phyloP scores from a whole-genome alignment of 2,888 invertebrate species.

The Flexamia atlantica region DNA sequence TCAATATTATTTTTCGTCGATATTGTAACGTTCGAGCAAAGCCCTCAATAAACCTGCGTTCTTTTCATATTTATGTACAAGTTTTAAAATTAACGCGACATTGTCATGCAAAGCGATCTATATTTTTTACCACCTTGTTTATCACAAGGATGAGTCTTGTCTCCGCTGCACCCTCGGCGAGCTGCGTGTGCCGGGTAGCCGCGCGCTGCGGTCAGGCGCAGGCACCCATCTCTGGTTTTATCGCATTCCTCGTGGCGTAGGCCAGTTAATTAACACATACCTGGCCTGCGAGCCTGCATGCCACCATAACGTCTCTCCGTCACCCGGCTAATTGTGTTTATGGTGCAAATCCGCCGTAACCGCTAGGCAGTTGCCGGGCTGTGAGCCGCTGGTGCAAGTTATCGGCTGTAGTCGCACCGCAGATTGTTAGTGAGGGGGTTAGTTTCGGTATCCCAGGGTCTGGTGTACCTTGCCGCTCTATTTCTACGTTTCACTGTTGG shows the following conservation, averaged over 20 bases:
- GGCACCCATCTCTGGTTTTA: conserved; percentile 22
- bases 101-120: too few relatives aligned
- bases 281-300: conserved; percentile 6
- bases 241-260: not conserved
- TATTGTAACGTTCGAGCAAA: not conserved
- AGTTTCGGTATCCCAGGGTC: too few relatives aligned
- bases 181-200: not conserved
- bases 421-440: not conserved
- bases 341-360: not conserved
- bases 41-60: too few relatives aligned
- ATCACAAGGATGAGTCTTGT: too few relatives aligned
- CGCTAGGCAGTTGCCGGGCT: not conserved
- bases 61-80: too few relatives aligned
- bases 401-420: not conserved
- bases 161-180: too few relatives aligned
- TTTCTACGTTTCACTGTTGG: too few relatives aligned
- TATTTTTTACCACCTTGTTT: too few relatives aligned
- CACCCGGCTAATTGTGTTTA: conserved; percentile 20
- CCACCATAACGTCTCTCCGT: not conserved
- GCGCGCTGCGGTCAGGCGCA: conserved; percentile 4
- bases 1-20: too few relatives aligned
- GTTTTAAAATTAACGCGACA: too few relatives aligned
- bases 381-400: not conserved
- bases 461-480: too few relatives aligned
- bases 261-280: conserved; percentile 25